Evolutionary conservation across 1,140 invertebrate genomes (phyloP), one percentile per base, ranked within the genome.

Genomic region (Camponotus pennsylvanicus): DNA sequence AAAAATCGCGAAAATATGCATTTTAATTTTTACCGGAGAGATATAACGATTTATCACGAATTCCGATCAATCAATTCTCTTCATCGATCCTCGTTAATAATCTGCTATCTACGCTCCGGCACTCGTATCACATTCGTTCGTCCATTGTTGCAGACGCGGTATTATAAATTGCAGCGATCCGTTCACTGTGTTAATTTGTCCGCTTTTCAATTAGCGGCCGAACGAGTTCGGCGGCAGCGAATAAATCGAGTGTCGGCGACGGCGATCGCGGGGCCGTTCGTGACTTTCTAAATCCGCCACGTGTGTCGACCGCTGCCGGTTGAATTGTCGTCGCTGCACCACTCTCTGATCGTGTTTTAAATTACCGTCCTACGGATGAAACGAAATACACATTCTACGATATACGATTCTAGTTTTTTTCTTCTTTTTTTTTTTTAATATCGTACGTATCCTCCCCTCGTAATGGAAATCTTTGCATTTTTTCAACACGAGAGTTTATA

Each of bases 141-240:
- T 75, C 80, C 59, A 70, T 66, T 57, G 70, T 67, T 34, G 55
- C 57, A 79, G 76, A 75, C 77, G 73, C 57, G 86, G 86, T 86
- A 88, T 90, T 89, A 88, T 88, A 90, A 92, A 92, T 92, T 86
- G 67, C 78, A 42, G 71, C 67, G 75, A 91, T 90, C 86, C 86
- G 84, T 89, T 92, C 76, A 63, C 78, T 57, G 83, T 75, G 87
- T 90, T 92, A 92, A 92, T 92, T 92, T 87, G 78, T 90, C 87
- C 78, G 88, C 86, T 92, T 91, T 92, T 92, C 89, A 92, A 92
- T 92, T 90, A 92, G 86, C 79, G 71, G n/a, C 70, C 57, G 82
- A 88, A 76, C 73, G 64, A 77, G 89, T 88, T 90, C 55, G 80
- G 49, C 80, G 86, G 75, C 69, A 77, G 49, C 73, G 82, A 90